A percentile compares a stretch with the other conserved stretches of the same genome.
phyloP scores from a whole-genome alignment of 2,797 vertebrate species.

The Clamator glandarius region DNA sequence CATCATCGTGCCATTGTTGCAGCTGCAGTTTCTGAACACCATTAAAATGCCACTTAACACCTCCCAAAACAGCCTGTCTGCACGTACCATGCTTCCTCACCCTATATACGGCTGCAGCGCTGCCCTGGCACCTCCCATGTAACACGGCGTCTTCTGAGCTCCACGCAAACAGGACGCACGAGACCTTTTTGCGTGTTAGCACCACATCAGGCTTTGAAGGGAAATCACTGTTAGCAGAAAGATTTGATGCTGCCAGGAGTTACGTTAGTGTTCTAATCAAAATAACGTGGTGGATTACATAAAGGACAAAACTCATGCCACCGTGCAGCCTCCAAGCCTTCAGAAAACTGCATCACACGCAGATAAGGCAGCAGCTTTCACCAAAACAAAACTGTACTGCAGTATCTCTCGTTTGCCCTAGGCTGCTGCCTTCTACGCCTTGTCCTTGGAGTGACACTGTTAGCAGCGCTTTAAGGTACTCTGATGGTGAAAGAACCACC shows the following conservation, averaged over 20 bases:
- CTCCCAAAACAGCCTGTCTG: neutral
- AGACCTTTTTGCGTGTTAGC: constrained; percentile 12
- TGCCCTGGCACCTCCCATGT: constrained; percentile 12
- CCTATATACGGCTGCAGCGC: neutral
- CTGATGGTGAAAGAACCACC: neutral
- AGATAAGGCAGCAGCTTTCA: constrained; percentile 30
- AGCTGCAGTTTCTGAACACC: neutral
- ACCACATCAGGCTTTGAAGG: neutral
- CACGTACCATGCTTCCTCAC: constrained; percentile 5
- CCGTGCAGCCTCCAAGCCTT: neutral
- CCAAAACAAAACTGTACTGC: constrained; percentile 6
- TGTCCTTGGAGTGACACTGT: neutral
- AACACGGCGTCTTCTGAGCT: constrained; percentile 11
- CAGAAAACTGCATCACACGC: neutral
- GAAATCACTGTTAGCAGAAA: neutral
- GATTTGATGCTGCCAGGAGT: constrained; percentile 30
- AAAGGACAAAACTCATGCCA: constrained; percentile 36
- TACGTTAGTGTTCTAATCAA: constrained; percentile 19
- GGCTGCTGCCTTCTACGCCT: neutral
- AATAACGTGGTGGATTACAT: neutral
- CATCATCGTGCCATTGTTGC: neutral
- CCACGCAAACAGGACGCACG: neutral
- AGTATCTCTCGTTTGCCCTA: neutral
- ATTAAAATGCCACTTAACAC: neutral
- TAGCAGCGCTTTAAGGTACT: neutral